A percentile compares a stretch with the other conserved stretches of the same genome.
Conservation (phyloP, 2,888 invertebrate genomes). For the Agriopis aurantiaria region DNA sequence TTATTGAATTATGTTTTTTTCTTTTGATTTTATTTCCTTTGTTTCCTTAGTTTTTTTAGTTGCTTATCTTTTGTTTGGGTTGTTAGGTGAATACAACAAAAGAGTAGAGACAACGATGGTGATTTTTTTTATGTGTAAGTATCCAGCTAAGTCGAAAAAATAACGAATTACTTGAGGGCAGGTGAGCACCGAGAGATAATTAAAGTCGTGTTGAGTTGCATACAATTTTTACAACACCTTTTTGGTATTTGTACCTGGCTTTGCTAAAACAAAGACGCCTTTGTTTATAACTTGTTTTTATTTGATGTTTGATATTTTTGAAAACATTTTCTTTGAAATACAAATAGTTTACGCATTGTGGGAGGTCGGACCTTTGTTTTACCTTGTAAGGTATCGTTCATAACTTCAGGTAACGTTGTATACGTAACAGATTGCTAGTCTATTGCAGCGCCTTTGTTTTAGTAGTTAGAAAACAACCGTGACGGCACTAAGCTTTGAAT, state of each 20-base stretch:
- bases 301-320: constrained; percentile 45
- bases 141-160: constrained; percentile 61
- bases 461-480: constrained; percentile 64
- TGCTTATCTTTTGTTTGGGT: constrained; percentile 53
- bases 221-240: constrained; percentile 55
- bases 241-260: constrained; percentile 63
- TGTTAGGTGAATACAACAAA: constrained; percentile 57
- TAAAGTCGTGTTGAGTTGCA: constrained; percentile 51
- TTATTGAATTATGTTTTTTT: constrained; percentile 85
- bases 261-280: constrained; percentile 69
- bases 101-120: constrained; percentile 44
- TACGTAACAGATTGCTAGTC: constrained; percentile 72
- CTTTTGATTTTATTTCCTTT: constrained; percentile 75
- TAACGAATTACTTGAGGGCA: constrained; percentile 63
- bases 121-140: constrained; percentile 56
- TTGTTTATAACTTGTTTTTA: constrained; percentile 58
- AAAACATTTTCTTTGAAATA: constrained; percentile 45
- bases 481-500: constrained; percentile 62
- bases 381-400: constrained; percentile 23
- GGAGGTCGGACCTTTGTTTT: constrained; percentile 60
- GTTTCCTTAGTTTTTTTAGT: constrained; percentile 61
- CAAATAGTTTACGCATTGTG: constrained; percentile 61
- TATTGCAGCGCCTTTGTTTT: constrained; percentile 41
- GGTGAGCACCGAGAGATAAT: constrained; percentile 64
- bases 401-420: constrained; percentile 23